Evolutionary conservation across 2,797 vertebrate genomes (phyloP), one percentile per base, ranked within the genome.

Genomic region (Peromyscus attwateri): DNA sequence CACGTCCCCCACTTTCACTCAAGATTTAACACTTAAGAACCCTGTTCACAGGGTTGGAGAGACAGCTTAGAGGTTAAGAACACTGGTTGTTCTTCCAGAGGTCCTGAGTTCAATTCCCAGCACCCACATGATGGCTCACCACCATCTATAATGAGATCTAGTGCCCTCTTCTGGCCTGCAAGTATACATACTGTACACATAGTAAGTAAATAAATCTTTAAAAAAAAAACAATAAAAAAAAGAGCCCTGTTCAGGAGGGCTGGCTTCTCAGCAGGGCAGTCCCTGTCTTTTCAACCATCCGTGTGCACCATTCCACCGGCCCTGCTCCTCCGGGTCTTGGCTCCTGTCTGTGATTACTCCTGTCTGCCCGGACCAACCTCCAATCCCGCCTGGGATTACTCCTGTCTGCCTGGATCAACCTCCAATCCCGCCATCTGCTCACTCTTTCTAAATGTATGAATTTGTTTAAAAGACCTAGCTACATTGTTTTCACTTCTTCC

Each of bases 361-460:
- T 88, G 5, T 49, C 40, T 85, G 77, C 29, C 66, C 79, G 73
- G 23, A 71, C 21, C 40, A 89, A 87, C 6, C 10, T 93, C 68
- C 27, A 92, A 60, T 40, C 91, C 34, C 40, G 25, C 70, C 43
- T 60, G 52, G 19, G 40, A 27, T 57, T 82, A 68, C 49, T 52
- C 73, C 82, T 88, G 5, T 49, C 40, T 85, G 77, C 29, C 66
- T 82, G 73, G 23, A 71, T 17, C 40, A 89, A 87, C 6, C 10
- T 93, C 68, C 27, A 92, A 60, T 40, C 91, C 25, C 57, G 40
- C 89, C 40, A 23, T 70, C 4, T 60, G n/a, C n/a, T 82, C 85
- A 13, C 76, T 83, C 37, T 79, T 91, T 92, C 66, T 71, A 94
- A 77, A 82, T 37, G 80, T n/a, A 91, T 49, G n/a, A 66, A 89